Evolutionary conservation across 1,140 invertebrate species (phyloP).

Genomic region (Branchinecta lynchi): DNA sequence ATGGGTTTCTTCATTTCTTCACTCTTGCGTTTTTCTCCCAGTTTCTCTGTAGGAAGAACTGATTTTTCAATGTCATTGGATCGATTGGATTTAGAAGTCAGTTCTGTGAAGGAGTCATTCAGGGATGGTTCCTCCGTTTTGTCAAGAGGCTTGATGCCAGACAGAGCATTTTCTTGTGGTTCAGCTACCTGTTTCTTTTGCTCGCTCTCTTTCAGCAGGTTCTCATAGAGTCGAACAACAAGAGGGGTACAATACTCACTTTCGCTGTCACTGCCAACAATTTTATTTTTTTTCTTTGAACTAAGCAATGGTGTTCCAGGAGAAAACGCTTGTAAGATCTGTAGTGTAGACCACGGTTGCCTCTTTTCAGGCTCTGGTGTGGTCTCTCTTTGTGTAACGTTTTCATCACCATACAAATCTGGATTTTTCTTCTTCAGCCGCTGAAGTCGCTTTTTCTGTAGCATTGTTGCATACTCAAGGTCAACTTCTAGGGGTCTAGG

Average conservation of each 20-base stretch:
- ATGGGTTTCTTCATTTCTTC: no score
- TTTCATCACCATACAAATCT: neutral
- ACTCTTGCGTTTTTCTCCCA: neutral
- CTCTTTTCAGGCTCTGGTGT: neutral
- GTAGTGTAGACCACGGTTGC: neutral
- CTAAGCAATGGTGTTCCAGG: neutral
- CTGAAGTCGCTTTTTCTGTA: neutral
- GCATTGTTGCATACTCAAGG: neutral
- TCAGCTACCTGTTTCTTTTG: neutral
- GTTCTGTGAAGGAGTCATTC: neutral
- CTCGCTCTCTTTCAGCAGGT: neutral
- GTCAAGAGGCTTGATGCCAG: constrained; percentile 1
- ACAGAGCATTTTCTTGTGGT: neutral
- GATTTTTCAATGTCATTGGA: neutral
- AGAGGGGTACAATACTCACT: neutral
- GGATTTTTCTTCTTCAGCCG: neutral
- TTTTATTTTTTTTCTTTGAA: neutral
- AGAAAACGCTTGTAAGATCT: neutral
- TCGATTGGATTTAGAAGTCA: neutral
- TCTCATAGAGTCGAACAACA: neutral
- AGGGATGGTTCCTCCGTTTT: neutral
- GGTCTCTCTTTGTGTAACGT: neutral
- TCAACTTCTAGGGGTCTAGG: neutral
- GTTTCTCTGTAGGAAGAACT: neutral
- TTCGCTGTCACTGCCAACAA: neutral